Conservation (phyloP, 2,113 vertebrate genomes). For the Microtus pennsylvanicus region DNA sequence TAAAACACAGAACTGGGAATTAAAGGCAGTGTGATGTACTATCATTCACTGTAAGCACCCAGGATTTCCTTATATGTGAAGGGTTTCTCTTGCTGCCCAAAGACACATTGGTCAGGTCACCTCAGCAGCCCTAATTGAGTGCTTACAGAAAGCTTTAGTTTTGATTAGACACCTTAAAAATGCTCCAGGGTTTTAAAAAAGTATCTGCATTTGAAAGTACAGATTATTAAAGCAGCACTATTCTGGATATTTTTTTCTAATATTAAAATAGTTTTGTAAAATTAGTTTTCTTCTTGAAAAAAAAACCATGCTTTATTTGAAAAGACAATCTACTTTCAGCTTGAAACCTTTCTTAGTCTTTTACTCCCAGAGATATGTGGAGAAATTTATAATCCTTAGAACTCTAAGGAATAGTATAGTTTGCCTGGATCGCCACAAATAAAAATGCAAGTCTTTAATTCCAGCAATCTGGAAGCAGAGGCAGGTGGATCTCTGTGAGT, state of each 20-base stretch:
- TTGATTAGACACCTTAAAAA: not conserved
- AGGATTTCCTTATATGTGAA: not conserved
- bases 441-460: not conserved
- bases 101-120: too few relatives aligned
- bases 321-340: not conserved
- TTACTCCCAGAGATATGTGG: not conserved
- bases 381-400: fast-evolving
- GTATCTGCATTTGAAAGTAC: not conserved
- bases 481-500: too few relatives aligned
- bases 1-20: not conserved
- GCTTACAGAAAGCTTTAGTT: not conserved
- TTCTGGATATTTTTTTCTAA: not conserved
- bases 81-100: not conserved
- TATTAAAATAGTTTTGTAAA: not conserved
- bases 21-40: fast-evolving
- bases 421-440: not conserved
- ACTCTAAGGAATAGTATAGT: not conserved
- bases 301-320: not conserved
- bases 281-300: constrained; percentile 1
- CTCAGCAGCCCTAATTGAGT: not conserved
- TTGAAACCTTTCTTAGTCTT: not conserved
- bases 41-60: not conserved
- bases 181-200: not conserved
- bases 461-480: too few relatives aligned
- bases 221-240: not conserved